Conservation (phyloP, 2,888 invertebrate species). For the Noctua fimbriata region DNA sequence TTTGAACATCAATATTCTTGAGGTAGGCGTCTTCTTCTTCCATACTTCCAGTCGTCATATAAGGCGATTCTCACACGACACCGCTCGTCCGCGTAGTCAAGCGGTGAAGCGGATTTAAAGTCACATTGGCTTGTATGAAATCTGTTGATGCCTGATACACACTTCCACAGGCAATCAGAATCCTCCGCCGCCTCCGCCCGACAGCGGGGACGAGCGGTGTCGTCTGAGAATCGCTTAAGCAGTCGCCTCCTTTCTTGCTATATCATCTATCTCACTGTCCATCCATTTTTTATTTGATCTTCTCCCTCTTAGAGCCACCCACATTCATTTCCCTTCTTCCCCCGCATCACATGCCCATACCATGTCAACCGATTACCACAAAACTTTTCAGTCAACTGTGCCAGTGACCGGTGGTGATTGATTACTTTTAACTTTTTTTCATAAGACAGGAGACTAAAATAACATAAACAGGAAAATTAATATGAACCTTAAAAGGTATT, state of each 20-base stretch:
- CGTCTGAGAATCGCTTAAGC: too few relatives aligned
- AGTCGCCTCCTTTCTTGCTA: neutral
- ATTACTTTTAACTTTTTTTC: neutral
- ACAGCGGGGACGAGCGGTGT: neutral
- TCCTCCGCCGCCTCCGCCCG: neutral
- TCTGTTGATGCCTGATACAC: neutral
- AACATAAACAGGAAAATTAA: conserved; percentile 36
- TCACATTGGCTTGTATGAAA: neutral
- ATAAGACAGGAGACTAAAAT: conserved; percentile 6
- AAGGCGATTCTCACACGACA: neutral
- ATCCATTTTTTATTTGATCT: neutral
- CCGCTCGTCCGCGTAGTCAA: neutral
- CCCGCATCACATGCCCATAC: neutral
- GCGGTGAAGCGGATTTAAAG: neutral
- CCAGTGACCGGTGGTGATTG: neutral
- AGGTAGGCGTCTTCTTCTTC: neutral
- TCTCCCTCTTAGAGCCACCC: neutral
- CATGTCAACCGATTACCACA: neutral
- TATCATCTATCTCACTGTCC: neutral
- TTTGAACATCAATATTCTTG: neutral
- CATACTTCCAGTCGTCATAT: neutral
- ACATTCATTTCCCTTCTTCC: neutral
- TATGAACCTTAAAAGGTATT: conserved; percentile 58
- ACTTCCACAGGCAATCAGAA: neutral
- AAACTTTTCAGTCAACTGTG: neutral